phyloP scores from a whole-genome alignment of 1,140 invertebrate species.

The Neelides sp. region DNA sequence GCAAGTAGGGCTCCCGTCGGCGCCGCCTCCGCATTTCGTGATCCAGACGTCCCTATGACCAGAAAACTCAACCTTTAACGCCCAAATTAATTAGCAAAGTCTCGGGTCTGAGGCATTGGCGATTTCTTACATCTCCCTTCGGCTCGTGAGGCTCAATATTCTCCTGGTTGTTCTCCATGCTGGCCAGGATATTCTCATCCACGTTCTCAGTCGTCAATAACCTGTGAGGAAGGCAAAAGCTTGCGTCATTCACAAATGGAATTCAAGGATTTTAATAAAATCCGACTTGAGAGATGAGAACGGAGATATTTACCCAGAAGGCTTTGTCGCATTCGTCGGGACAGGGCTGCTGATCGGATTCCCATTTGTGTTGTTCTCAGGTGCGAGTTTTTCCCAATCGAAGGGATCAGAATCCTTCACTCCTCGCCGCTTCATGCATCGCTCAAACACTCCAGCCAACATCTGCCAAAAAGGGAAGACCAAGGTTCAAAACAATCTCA shows the following conservation, averaged over 20 bases:
- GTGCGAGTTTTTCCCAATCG: slow-evolving; percentile 77
- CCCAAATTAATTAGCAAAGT: not conserved
- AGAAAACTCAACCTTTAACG: not conserved
- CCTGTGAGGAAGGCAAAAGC: slow-evolving; percentile 21
- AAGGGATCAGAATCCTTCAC: slow-evolving; percentile 80
- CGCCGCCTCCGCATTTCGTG: slow-evolving; percentile 34
- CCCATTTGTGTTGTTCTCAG: slow-evolving; percentile 35
- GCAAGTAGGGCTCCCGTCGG: slow-evolving; percentile 31
- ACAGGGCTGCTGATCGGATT: slow-evolving; percentile 35
- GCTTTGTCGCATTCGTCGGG: slow-evolving; percentile 33
- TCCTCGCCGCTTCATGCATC: slow-evolving; percentile 85
- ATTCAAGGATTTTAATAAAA: not conserved
- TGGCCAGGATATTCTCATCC: slow-evolving; percentile 39
- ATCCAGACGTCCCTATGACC: slow-evolving; percentile 13
- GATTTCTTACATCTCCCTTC: too few species aligned
- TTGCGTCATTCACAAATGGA: not conserved
- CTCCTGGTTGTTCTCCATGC: slow-evolving; percentile 53
- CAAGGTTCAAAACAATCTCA: too few species aligned
- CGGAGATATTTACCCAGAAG: slow-evolving; percentile 27
- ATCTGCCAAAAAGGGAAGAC: slow-evolving; percentile 42
- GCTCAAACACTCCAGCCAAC: slow-evolving; percentile 71
- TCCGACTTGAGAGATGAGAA: not conserved
- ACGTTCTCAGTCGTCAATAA: slow-evolving; percentile 42
- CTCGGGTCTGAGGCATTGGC: not conserved
- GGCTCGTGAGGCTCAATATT: slow-evolving; percentile 55